These are phyloP conservation scores for Ichneumoninae sp. DNA, from an alignment of 2,888 invertebrate genomes.

Conservation along the genomic window DNA sequence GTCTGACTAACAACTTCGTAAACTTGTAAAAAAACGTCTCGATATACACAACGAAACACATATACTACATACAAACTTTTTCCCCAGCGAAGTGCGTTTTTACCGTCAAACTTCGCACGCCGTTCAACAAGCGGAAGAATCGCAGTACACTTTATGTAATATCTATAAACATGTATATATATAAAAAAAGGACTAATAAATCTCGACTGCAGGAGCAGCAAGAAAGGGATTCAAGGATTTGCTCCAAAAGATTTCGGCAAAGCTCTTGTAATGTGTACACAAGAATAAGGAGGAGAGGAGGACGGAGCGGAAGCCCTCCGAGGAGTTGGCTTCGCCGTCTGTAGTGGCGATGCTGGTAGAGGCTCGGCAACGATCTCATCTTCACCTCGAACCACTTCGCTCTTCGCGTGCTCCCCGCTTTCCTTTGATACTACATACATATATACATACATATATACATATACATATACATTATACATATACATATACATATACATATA, in stretches of 20 bases:
- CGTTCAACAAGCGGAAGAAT: not conserved
- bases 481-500: conserved; percentile 10
- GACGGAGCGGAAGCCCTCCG: conserved; percentile 38
- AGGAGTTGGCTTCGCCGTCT: conserved; percentile 28
- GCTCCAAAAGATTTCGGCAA: conserved; percentile 54
- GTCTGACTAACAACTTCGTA: conserved; percentile 2
- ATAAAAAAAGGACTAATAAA: conserved; percentile 21
- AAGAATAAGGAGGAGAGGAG: conserved; percentile 43
- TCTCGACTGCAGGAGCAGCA: not conserved
- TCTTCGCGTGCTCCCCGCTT: conserved; percentile 59
- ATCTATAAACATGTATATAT: not conserved
- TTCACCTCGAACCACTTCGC: conserved; percentile 60
- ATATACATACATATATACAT: not conserved
- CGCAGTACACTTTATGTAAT: not conserved
- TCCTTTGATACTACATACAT: conserved; percentile 48
- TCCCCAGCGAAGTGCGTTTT: not conserved
- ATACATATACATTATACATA: not conserved
- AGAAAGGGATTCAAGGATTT: conserved; percentile 23
- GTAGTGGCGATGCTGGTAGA: conserved; percentile 61
- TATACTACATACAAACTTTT: not conserved
- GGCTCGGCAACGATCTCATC: conserved; percentile 66
- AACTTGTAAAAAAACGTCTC: conserved; percentile 1
- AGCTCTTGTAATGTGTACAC: conserved; percentile 52
- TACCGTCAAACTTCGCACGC: not conserved
- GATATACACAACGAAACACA: not conserved